These are phyloP conservation scores for Nomada fucata DNA, from an alignment of 2,888 invertebrate genomes.

Conservation along the genomic window DNA sequence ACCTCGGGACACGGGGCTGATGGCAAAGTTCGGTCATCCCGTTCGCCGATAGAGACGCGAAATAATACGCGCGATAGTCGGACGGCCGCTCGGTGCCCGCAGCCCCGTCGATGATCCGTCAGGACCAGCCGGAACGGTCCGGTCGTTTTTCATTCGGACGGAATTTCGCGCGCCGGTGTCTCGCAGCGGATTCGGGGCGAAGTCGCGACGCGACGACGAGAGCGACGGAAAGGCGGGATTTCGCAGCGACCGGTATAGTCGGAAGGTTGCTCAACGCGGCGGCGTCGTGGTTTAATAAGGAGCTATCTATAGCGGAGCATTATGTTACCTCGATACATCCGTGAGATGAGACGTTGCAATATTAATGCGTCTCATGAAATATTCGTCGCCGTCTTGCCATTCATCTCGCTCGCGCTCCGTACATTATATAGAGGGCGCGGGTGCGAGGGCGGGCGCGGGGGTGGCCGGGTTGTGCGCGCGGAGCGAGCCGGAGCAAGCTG, in stretches of 20 bases:
- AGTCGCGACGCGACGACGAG: constrained; percentile 20
- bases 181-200: too few species aligned
- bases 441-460: constrained; percentile 33
- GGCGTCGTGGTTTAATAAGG: constrained; percentile 84
- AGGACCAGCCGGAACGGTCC: not conserved
- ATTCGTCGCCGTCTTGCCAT: constrained; percentile 83
- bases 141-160: too few species aligned
- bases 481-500: constrained; percentile 28
- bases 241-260: constrained; percentile 61
- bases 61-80: constrained; percentile 57
- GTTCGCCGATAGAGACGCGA: constrained; percentile 38
- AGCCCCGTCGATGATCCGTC: constrained; percentile 66
- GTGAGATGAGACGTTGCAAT: constrained; percentile 84
- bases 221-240: constrained; percentile 58
- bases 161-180: too few species aligned
- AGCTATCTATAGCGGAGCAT: constrained; percentile 85
- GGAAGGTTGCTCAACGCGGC: constrained; percentile 75
- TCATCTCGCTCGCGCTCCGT: constrained; percentile 79
- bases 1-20: constrained; percentile 33
- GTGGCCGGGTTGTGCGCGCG: constrained; percentile 53
- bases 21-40: constrained; percentile 67
- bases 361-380: constrained; percentile 83
- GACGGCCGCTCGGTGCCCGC: constrained; percentile 32
- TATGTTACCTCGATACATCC: constrained; percentile 84
- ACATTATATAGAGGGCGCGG: constrained; percentile 68